A percentile compares a stretch with the other conserved stretches of the same genome.
Conservation (phyloP, 2,888 invertebrate species). For the Cryptocheilus praepositus region DNA sequence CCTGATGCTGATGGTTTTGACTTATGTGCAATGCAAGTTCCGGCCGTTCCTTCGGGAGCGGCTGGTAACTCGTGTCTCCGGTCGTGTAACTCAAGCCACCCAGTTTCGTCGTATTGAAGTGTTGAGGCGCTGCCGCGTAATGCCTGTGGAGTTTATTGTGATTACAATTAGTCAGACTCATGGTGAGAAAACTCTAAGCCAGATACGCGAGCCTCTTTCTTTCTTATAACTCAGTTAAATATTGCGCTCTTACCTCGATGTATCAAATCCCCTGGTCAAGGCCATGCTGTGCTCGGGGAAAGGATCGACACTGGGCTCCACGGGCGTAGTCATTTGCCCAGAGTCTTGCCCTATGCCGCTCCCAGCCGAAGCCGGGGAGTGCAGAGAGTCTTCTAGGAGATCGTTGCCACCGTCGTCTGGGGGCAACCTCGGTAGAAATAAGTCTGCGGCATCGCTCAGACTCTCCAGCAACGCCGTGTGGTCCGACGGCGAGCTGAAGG, state of each 20-base stretch:
- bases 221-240: neutral
- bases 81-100: constrained; percentile 61
- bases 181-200: neutral
- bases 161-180: neutral
- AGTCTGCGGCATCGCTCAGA: constrained; percentile 87
- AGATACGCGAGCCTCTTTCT: neutral
- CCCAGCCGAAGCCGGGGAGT: constrained; percentile 80
- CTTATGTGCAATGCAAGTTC: constrained; percentile 79
- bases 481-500: constrained; percentile 87
- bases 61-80: constrained; percentile 77
- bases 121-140: constrained; percentile 66
- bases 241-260: constrained; percentile 53
- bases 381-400: constrained; percentile 81
- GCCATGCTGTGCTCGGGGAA: constrained; percentile 85
- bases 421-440: constrained; percentile 84
- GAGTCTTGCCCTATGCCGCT: constrained; percentile 68
- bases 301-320: constrained; percentile 82
- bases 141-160: constrained; percentile 55
- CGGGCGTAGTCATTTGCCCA: constrained; percentile 78
- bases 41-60: constrained; percentile 79
- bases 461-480: constrained; percentile 84
- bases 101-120: constrained; percentile 64
- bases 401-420: constrained; percentile 80
- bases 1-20: constrained; percentile 75
- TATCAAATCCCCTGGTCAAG: constrained; percentile 63